phyloP scores from a whole-genome alignment of 2,888 invertebrate species.

The Ligdia adustata region DNA sequence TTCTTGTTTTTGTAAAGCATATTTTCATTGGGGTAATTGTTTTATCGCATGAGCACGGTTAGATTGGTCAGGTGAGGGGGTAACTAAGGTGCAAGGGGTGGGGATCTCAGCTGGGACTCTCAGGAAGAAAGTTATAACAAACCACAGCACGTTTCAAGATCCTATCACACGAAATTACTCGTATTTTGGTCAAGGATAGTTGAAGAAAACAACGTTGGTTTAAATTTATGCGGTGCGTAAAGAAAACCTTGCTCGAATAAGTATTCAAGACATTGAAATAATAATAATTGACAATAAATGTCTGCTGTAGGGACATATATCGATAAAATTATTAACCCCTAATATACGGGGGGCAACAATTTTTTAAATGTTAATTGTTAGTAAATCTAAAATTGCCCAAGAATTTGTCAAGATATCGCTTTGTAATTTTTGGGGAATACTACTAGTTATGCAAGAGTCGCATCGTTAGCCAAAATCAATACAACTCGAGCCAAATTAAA shows the following conservation, averaged over 20 bases:
- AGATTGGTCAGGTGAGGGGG: conserved; percentile 56
- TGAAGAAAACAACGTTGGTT: conserved; percentile 61
- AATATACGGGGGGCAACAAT: no score
- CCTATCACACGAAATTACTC: conserved; percentile 71
- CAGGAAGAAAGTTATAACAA: conserved; percentile 73
- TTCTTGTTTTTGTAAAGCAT: conserved; percentile 39
- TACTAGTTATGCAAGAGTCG: no score
- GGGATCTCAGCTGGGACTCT: conserved; percentile 59
- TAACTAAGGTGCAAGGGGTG: conserved; percentile 27
- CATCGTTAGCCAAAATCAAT: conserved; percentile 5
- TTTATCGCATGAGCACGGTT: conserved; percentile 79
- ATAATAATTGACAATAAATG: no score
- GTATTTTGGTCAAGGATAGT: conserved; percentile 78
- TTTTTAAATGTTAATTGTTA: no score
- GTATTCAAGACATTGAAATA: no score
- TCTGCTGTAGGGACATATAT: no score
- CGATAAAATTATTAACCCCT: no score
- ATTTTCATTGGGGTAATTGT: conserved; percentile 78
- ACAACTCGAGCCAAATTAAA: conserved; percentile 15
- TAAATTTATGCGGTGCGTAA: conserved; percentile 54
- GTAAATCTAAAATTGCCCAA: no score
- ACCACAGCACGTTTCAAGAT: conserved; percentile 70
- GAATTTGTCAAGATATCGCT: no score
- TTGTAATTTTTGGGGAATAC: no score
- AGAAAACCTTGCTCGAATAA: no score